phyloP scores from a whole-genome alignment of 2,888 invertebrate genomes.

The Oegoconia quadripuncta region DNA sequence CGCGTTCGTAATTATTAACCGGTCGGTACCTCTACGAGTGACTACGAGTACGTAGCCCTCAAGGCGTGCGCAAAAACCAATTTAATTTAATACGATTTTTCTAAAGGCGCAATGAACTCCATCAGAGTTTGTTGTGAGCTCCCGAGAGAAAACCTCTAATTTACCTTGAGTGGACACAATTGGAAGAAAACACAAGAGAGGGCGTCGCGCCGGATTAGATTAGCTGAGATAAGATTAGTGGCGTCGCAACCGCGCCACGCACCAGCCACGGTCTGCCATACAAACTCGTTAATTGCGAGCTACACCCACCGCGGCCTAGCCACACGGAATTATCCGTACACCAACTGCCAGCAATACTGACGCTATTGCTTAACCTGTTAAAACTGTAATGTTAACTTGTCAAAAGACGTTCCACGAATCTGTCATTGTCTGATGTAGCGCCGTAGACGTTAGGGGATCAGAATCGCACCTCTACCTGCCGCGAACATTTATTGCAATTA shows the following conservation, averaged over 20 bases:
- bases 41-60: not conserved
- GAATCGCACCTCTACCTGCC: slow-evolving; percentile 41
- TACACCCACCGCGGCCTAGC: slow-evolving; percentile 21
- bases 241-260: slow-evolving; percentile 37
- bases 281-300: slow-evolving; percentile 58
- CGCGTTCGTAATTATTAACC: too few relatives aligned
- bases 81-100: slow-evolving; percentile 37
- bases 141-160: slow-evolving; percentile 69
- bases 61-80: slow-evolving; percentile 20
- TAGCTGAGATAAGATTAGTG: slow-evolving; percentile 73
- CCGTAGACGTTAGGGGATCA: slow-evolving; percentile 32
- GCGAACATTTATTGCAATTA: slow-evolving; percentile 53
- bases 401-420: slow-evolving; percentile 29
- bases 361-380: slow-evolving; percentile 21
- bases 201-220: slow-evolving; percentile 71
- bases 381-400: slow-evolving; percentile 24
- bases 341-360: slow-evolving; percentile 19
- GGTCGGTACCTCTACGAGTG: too few relatives aligned
- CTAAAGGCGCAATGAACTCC: slow-evolving; percentile 47
- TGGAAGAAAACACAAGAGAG: slow-evolving; percentile 76
- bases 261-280: slow-evolving; percentile 42
- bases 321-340: slow-evolving; percentile 23
- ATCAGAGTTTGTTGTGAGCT: slow-evolving; percentile 51
- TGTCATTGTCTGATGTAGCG: slow-evolving; percentile 24
- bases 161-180: slow-evolving; percentile 75